Percentiles rank a stretch among this genome's conserved stretches.
These are phyloP conservation scores for Punctoribates punctum DNA, from an alignment of 2,888 invertebrate species.

Conservation along the genomic window DNA sequence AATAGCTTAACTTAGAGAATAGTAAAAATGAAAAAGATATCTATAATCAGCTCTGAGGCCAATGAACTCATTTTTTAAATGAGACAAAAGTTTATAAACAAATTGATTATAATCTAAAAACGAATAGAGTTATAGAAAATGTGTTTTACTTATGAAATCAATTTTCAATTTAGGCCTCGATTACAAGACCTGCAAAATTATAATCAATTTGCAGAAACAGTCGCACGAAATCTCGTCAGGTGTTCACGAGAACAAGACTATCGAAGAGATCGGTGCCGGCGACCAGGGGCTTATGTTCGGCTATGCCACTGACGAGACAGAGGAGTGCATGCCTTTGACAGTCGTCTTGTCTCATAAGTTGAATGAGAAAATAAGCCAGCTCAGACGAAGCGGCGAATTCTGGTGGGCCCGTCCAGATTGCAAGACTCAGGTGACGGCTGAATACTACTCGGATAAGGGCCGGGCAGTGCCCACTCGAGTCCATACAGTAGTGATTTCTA, in stretches of 20 bases:
- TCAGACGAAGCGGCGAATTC: slow-evolving; percentile 54
- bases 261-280: slow-evolving; percentile 94
- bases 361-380: slow-evolving; percentile 53
- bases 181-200: slow-evolving; percentile 98
- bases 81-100: too few relatives aligned
- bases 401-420: slow-evolving; percentile 56
- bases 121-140: too few relatives aligned
- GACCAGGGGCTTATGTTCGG: slow-evolving; percentile 73
- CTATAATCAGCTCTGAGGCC: too few relatives aligned
- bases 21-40: too few relatives aligned
- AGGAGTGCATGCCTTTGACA: slow-evolving; percentile 57
- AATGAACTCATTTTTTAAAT: too few relatives aligned
- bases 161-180: slow-evolving; percentile 76
- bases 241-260: slow-evolving; percentile 81
- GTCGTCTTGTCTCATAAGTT: slow-evolving; percentile 55
- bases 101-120: too few relatives aligned
- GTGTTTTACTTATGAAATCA: too few relatives aligned
- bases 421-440: slow-evolving; percentile 59
- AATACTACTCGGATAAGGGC: slow-evolving; percentile 58
- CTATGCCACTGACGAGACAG: slow-evolving; percentile 57
- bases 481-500: slow-evolving; percentile 60
- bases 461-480: slow-evolving; percentile 57
- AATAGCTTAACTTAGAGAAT: too few relatives aligned
- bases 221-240: slow-evolving; percentile 95
- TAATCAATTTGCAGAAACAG: slow-evolving; percentile 95